phyloP scores from a whole-genome alignment of 2,113 vertebrate species.

The Pterocles burchelli region DNA sequence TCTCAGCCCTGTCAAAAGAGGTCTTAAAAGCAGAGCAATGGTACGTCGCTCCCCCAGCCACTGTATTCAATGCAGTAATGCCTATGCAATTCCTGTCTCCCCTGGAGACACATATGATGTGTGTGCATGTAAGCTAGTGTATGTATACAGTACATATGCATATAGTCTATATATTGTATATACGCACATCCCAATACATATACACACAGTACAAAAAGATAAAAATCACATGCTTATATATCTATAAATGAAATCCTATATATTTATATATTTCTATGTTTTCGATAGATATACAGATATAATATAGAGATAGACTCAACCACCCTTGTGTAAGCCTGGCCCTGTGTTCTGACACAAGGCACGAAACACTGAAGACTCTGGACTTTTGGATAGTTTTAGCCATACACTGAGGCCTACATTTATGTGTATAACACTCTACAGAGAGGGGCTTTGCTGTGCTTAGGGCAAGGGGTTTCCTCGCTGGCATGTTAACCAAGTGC shows the following conservation, averaged over 20 bases:
- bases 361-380: conserved; percentile 32
- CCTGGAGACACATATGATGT: conserved; percentile 56
- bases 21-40: conserved; percentile 65
- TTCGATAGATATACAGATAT: conserved; percentile 80
- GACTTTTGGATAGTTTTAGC: conserved; percentile 50
- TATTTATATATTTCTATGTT: conserved; percentile 85
- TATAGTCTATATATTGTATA: conserved; percentile 73
- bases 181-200: conserved; percentile 72
- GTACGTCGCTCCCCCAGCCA: conserved; percentile 63
- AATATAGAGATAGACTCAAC: conserved; percentile 76
- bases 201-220: conserved; percentile 74
- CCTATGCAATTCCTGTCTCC: conserved; percentile 82
- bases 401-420: conserved; percentile 37
- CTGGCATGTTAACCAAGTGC: background rate
- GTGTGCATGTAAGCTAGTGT: conserved; percentile 74
- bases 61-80: conserved; percentile 73
- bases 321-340: conserved; percentile 59
- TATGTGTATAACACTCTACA: background rate
- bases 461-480: background rate
- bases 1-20: conserved; percentile 41
- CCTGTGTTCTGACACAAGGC: conserved; percentile 58
- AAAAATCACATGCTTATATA: conserved; percentile 79
- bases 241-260: conserved; percentile 84
- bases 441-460: conserved; percentile 11
- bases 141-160: conserved; percentile 64